Base-by-base conservation (phyloP, 1,140 invertebrate species). In the Saccostrea cuccullata region DNA sequence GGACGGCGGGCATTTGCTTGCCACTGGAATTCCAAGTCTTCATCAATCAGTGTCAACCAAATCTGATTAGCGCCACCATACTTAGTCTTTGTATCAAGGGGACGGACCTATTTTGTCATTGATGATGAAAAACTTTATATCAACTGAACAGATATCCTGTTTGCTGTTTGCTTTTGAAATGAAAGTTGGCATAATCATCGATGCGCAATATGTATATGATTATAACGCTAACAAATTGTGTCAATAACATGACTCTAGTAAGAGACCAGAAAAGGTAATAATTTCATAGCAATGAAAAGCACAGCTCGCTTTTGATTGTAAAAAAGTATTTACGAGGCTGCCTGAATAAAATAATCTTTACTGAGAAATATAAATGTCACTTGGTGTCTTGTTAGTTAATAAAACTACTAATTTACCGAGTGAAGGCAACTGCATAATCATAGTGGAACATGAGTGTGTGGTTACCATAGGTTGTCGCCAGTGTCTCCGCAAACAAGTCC, bases 391-490 rank as follows among this genome's bases (percentile, higher is more conserved):
- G 70, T 0, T 9, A 77, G 26, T 9, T 17, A 20, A 64, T 64
- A 82, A 23, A 82, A 23, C 26, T 23, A 30, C 73, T 13, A 36
- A 82, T 55, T 84, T 83, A 70, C 86, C 86, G 56, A 23, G 86
- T 87, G 47, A 87, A 87, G 47, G 86, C 86, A 13, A 84, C 86
- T 47, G 82, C 86, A 55, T 84, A 84, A 55, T 87, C 86, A 23
- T 87, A 87, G 47, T 70, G 26, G 58, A 84, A 87, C 26, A 0
- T 36, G 13, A 87, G 82, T 5, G 26, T 67, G 8, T 58, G 23
- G 5, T 87, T 64, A 20, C 17, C 26, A 20, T 70, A 84, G 17
- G 58, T 36, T 4, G 40, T 13, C 26, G 47, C 58, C 3, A 87
- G 58, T 47, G 86, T 84, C 36, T 83, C 86, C 40, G 86, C 82